Evolutionary conservation across 2,113 vertebrate genomes (phyloP), one percentile per base, ranked within the genome.

Genomic region (Mesoclemmys tuberculata): DNA sequence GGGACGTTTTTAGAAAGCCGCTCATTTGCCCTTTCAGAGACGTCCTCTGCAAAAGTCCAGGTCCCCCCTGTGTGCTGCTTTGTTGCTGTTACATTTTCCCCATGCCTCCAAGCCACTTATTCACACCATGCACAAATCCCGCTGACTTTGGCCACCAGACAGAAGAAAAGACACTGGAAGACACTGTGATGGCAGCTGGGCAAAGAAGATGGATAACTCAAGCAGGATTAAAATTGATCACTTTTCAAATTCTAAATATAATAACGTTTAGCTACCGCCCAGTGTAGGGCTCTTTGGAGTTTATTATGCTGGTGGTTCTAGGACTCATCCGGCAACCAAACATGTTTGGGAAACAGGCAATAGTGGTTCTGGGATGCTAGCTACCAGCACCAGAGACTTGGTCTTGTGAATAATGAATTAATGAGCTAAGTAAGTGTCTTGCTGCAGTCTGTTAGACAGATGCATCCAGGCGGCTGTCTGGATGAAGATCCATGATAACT

Each of bases 71-170:
- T 18, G 48, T 5, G 38, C 38, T 77, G 54, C 71, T 51, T 5
- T 31, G 27, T 31, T 92, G 83, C 27, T 8, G 1, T 22, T 58
- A 29, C 2, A 38, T 52, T 31, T 56, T 46, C 82, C 41, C 54
- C 13, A 38, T 48, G 8, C 19, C 54, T 55, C 31, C 56, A 89
- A 82, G 71, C 55, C 61, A 71, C 35, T 81, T 68, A 31, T 56
- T 21, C 0, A 5, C 12, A 5, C 0, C 0, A 38, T 38, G 44
- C 0, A 4, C 2, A 52, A 38, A 58, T 4, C 8, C 51, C 85
- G 44, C 54, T 55, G n/a, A 48, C 52, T 61, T 79, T 1, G 0
- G 10, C 27, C 22, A 1, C 48, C 29, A 16, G n/a, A 27, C 1
- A 2, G 61, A 44, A 55, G n/a, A 51, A 5, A 3, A 38, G 54